Percentiles rank a stretch among this genome's conserved stretches.
Conservation (phyloP, 2,113 vertebrate genomes). For the Trematomus loennbergii region DNA sequence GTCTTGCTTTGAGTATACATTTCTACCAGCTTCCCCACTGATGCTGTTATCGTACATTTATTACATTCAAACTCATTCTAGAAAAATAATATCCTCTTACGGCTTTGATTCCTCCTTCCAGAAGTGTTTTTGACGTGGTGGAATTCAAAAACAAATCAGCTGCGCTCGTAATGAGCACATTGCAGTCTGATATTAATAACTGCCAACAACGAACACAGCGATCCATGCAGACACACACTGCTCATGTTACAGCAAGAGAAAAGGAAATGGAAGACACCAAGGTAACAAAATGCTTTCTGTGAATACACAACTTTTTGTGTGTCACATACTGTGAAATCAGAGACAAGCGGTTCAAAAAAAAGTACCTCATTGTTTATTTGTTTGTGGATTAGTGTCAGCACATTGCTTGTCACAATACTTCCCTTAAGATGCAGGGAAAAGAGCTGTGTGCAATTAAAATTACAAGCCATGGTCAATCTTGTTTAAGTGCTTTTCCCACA, state of each 20-base stretch:
- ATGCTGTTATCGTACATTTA: not conserved
- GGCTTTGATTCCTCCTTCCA: slow-evolving; percentile 64
- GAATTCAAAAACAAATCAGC: slow-evolving; percentile 78
- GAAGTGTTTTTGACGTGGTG: slow-evolving; percentile 64
- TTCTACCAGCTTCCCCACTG: not conserved
- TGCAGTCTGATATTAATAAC: slow-evolving; percentile 76
- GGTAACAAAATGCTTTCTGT: slow-evolving; percentile 72
- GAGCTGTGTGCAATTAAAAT: slow-evolving; percentile 83
- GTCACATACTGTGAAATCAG: slow-evolving; percentile 56
- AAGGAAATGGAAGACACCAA: slow-evolving; percentile 73
- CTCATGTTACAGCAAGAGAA: slow-evolving; percentile 75
- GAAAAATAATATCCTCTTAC: slow-evolving; percentile 7
- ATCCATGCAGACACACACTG: slow-evolving; percentile 65
- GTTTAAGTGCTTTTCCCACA: slow-evolving; percentile 79
- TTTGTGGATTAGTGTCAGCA: slow-evolving; percentile 90
- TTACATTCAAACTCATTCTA: slow-evolving; percentile 15
- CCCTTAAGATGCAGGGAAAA: slow-evolving; percentile 79
- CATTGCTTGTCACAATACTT: slow-evolving; percentile 78
- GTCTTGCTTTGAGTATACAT: not conserved
- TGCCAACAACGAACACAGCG: slow-evolving; percentile 73
- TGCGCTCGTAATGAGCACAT: slow-evolving; percentile 72
- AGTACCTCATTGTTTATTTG: slow-evolving; percentile 92
- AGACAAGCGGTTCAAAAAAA: slow-evolving; percentile 38
- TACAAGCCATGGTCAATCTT: slow-evolving; percentile 83
- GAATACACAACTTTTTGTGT: slow-evolving; percentile 55